Evolutionary conservation across 2,888 invertebrate species (phyloP).

Genomic region (Hypomecis punctinalis): DNA sequence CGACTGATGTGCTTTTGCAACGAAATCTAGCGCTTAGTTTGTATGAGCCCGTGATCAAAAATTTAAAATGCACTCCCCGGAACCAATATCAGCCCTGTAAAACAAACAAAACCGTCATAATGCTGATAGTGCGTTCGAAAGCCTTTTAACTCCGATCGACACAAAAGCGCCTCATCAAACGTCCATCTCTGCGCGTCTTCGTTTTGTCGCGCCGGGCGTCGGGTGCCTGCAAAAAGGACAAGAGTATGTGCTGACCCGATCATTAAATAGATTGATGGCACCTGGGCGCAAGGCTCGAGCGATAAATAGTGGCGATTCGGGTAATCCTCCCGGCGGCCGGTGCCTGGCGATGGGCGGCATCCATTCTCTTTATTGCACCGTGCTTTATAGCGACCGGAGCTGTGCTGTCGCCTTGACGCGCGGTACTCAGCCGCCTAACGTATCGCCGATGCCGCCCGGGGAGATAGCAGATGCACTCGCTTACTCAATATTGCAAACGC

Average conservation of each 20-base stretch:
- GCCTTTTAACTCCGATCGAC: conserved; percentile 78
- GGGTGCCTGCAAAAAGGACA: conserved; percentile 75
- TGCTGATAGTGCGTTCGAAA: conserved; percentile 70
- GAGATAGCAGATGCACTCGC: conserved; percentile 25
- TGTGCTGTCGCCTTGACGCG: conserved; percentile 71
- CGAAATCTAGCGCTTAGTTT: no score
- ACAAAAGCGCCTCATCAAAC: conserved; percentile 84
- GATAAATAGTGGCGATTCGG: conserved; percentile 85
- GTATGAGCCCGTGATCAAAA: background rate
- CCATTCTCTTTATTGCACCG: conserved; percentile 84
- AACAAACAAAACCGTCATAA: conserved; percentile 25
- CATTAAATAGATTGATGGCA: conserved; percentile 85
- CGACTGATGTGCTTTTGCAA: no score
- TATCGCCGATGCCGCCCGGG: conserved; percentile 62
- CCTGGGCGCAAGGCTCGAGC: conserved; percentile 83
- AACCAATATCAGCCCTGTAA: conserved; percentile 38
- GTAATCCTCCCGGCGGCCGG: conserved; percentile 81
- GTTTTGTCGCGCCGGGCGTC: conserved; percentile 67
- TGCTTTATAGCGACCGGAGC: conserved; percentile 77
- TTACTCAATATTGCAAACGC: background rate
- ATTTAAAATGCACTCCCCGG: background rate
- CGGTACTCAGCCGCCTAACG: conserved; percentile 69
- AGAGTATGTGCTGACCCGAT: conserved; percentile 84
- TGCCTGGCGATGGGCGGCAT: conserved; percentile 82
- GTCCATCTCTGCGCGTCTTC: conserved; percentile 79